phyloP scores from a whole-genome alignment of 2,113 vertebrate species.

The Rhabdornis inornatus region DNA sequence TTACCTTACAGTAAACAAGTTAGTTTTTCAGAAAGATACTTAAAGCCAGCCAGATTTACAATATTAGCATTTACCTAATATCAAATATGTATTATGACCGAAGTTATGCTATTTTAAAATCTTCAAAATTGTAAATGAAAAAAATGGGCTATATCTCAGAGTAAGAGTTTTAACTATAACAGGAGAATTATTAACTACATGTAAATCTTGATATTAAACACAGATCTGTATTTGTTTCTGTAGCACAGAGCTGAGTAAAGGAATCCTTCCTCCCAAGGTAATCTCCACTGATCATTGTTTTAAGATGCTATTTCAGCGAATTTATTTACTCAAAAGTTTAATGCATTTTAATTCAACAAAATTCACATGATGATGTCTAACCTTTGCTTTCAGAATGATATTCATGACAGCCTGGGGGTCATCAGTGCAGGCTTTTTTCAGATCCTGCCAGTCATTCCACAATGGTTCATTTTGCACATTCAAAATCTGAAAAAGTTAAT shows the following conservation, averaged over 20 bases:
- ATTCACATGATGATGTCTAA: slow-evolving; percentile 38
- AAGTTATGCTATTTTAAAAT: neutral
- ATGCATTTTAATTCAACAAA: neutral
- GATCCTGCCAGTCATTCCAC: slow-evolving; percentile 88
- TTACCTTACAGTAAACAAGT: neutral
- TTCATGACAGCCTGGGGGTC: slow-evolving; percentile 79
- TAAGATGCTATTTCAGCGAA: neutral
- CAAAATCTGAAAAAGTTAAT: slow-evolving; percentile 80
- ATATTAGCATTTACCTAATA: neutral
- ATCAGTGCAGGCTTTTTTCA: slow-evolving; percentile 80
- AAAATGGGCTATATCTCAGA: neutral
- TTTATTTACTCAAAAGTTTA: neutral
- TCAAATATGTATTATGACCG: neutral
- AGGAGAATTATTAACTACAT: neutral
- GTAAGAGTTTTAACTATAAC: neutral
- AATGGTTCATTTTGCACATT: slow-evolving; percentile 71
- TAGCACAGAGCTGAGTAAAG: neutral
- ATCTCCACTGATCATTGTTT: neutral
- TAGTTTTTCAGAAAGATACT: neutral
- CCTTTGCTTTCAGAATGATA: slow-evolving; percentile 85
- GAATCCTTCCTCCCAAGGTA: neutral
- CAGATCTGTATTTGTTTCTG: neutral
- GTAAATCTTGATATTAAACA: neutral
- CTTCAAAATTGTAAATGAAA: neutral
- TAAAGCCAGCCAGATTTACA: neutral